Evolutionary conservation across 2,797 vertebrate genomes (phyloP).

Genomic region (Sebastiscus albofasciatus): DNA sequence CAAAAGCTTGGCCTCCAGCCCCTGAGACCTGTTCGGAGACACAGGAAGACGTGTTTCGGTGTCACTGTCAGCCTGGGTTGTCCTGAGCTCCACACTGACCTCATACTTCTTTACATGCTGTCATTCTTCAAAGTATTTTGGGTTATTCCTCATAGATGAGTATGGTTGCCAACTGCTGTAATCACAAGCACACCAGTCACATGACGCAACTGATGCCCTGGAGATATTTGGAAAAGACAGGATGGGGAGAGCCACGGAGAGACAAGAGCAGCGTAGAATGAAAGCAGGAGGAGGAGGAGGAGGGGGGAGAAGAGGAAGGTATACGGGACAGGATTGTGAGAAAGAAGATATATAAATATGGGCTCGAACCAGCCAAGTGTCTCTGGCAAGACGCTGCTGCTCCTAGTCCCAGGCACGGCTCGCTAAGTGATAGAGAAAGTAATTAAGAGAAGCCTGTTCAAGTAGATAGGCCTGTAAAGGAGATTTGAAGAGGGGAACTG

Average conservation of each 20-base stretch:
- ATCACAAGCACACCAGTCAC: conserved; percentile 77
- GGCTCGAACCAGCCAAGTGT: conserved; percentile 76
- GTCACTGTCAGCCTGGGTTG: conserved; percentile 18
- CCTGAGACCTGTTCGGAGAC: conserved; percentile 35
- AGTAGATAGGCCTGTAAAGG: conserved; percentile 85
- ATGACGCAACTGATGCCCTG: conserved; percentile 77
- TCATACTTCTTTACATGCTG: conserved; percentile 21
- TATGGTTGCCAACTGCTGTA: conserved; percentile 70
- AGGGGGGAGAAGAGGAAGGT: conserved; percentile 9
- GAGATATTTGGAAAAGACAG: conserved; percentile 76
- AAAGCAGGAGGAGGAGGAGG: conserved; percentile 18
- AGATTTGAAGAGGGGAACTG: conserved; percentile 86
- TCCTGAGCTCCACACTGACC: conserved; percentile 46
- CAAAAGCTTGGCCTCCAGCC: conserved; percentile 53
- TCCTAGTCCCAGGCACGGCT: conserved; percentile 74
- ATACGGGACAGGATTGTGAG: conserved; percentile 61
- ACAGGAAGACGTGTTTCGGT: conserved; percentile 14
- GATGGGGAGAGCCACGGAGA: conserved; percentile 49
- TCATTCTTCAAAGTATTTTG: conserved; percentile 59
- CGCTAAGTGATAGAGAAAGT: conserved; percentile 84
- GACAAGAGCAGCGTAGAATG: conserved; percentile 48
- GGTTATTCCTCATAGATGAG: conserved; percentile 42
- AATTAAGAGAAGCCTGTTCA: conserved; percentile 86
- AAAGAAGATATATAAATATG: conserved; percentile 73
- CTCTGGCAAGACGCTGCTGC: conserved; percentile 74